Percentiles rank a stretch among this genome's conserved stretches.
These are phyloP conservation scores for Eonycteris spelaea DNA, from an alignment of 2,113 vertebrate genomes.

Conservation along the genomic window DNA sequence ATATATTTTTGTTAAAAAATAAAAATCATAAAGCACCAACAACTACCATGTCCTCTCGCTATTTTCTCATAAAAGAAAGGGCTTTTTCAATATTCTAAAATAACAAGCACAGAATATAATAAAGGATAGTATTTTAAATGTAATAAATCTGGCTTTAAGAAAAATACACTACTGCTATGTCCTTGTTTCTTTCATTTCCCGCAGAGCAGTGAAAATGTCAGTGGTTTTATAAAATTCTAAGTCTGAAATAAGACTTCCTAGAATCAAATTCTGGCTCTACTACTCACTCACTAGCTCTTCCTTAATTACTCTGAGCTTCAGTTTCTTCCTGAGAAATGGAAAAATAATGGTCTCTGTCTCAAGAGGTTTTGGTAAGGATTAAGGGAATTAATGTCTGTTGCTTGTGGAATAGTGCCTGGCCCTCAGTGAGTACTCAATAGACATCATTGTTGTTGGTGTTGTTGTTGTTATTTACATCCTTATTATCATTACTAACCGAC, in stretches of 20 bases:
- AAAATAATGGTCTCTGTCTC: background rate
- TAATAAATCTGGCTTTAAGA: constrained; percentile 42
- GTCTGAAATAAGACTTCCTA: constrained; percentile 2
- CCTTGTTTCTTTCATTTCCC: background rate
- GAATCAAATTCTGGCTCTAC: background rate
- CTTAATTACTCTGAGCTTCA: background rate
- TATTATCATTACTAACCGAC: background rate
- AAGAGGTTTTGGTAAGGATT: background rate
- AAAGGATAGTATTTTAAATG: background rate
- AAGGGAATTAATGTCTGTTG: background rate
- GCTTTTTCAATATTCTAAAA: constrained; percentile 38
- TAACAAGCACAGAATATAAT: background rate
- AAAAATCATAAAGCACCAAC: background rate
- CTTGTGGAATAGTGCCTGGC: background rate
- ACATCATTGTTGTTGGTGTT: background rate
- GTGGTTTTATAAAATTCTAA: constrained; percentile 2
- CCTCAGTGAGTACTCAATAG: background rate
- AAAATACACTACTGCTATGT: background rate
- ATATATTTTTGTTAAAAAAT: constrained; percentile 32
- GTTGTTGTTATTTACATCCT: background rate
- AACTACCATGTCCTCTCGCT: background rate
- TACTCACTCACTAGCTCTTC: background rate
- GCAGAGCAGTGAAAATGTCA: background rate
- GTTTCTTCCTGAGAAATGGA: constrained; percentile 17
- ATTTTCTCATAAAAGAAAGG: constrained; percentile 43